phyloP scores from a whole-genome alignment of 1,140 invertebrate species.

The Chironomus tepperi region DNA sequence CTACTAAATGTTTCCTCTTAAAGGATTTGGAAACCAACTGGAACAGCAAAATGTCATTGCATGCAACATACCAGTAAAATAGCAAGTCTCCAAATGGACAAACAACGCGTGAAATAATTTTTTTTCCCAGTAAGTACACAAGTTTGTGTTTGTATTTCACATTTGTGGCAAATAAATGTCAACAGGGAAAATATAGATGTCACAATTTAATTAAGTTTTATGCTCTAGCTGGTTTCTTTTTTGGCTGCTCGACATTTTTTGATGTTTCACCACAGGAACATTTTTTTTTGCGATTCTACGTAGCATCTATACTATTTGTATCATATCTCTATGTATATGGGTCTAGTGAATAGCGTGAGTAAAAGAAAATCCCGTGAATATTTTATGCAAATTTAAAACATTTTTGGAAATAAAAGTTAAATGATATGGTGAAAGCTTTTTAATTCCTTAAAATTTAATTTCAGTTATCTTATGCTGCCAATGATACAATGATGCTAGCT shows the following conservation, averaged over 20 bases:
- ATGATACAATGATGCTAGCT: background rate
- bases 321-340: too few relatives aligned
- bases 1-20: too few relatives aligned
- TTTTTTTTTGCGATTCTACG: background rate
- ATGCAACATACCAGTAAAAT: background rate
- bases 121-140: background rate
- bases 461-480: background rate
- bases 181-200: background rate
- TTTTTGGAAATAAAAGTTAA: too few relatives aligned
- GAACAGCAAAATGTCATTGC: too few relatives aligned
- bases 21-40: too few relatives aligned
- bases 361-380: background rate
- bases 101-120: background rate
- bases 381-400: slow-evolving; percentile 10
- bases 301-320: too few relatives aligned
- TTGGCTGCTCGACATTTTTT: background rate
- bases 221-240: background rate
- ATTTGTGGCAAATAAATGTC: slow-evolving; percentile 8
- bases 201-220: slow-evolving; percentile 10
- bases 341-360: background rate
- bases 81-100: background rate
- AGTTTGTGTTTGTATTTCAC: background rate
- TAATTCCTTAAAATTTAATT: slow-evolving; percentile 10
- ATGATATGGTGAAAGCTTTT: background rate
- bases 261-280: background rate